Base-by-base conservation (phyloP, 1,140 invertebrate genomes). In the Drosophila punjabiensis region DNA sequence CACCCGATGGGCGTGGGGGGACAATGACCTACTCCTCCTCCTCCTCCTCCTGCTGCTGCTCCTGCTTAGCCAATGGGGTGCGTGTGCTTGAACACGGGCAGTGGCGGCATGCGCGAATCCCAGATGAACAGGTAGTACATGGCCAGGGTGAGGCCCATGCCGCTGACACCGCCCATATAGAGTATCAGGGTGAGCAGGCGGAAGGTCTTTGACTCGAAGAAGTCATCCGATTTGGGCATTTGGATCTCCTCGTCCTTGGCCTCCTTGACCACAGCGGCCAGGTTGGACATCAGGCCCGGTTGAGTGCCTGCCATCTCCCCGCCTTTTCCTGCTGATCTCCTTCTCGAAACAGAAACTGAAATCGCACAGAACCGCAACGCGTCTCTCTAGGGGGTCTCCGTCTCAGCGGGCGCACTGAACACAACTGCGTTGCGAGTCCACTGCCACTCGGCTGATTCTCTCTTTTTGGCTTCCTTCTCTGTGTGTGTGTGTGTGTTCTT, bases 51-150 rank as follows among this genome's bases (percentile, higher is more conserved):
- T n/a, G n/a, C n/a, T n/a, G n/a, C n/a, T 50, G 4, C 9, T 43
- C 48, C 30, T 39, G 24, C 56, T 90, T 92, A 92, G 43, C 91
- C 91, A 61, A 90, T 92, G n/a, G 92, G 92, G 80, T 93, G 92
- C 59, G 88, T 84, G 50, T 93, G 92, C 79, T 93, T 93, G 68
- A 92, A 92, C 24, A 92, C 71, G 47, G 92, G 92, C 56, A 93
- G 62, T 7, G 91, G 89, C 41, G 92, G 92, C 92, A 93, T 93
- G 20, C 90, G 76, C 3, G 92, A 93, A 30, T 93, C 92, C 92
- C 92, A 93, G 35, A 93, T 92, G 56, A 93, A 93, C 1, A 93
- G 70, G 66, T 93, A 89, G 50, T 92, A 93, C n/a, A 92, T 75
- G 14, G 92, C 92, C 65, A 93, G 56, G 4, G 90, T 68, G 11